Conservation (phyloP, 2,797 vertebrate genomes). For the Catharus ustulatus region DNA sequence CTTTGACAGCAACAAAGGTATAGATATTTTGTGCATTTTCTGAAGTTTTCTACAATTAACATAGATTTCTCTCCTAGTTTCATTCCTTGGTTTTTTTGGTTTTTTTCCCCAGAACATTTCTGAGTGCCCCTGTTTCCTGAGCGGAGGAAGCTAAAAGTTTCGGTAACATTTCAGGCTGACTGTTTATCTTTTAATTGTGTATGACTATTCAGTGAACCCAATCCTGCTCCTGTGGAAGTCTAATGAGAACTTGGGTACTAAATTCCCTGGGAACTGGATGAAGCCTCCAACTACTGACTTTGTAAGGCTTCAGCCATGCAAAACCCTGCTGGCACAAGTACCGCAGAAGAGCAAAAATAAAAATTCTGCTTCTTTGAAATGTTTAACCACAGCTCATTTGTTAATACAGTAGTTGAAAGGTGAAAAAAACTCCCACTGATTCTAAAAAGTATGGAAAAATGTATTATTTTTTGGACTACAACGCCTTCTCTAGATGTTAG, state of each 20-base stretch:
- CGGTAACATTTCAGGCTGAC: conserved; percentile 5
- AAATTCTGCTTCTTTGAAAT: conserved; percentile 31
- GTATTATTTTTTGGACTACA: background rate
- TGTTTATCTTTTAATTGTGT: conserved; percentile 55
- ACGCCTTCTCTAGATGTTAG: background rate
- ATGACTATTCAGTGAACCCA: conserved; percentile 55
- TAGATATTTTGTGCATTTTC: background rate
- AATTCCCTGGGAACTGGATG: conserved; percentile 53
- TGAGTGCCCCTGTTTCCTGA: background rate
- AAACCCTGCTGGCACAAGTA: conserved; percentile 59
- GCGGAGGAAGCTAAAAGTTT: conserved; percentile 24
- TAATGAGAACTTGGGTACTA: conserved; percentile 42
- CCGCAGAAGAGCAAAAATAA: conserved; percentile 13
- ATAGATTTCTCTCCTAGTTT: background rate
- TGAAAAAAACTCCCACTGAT: conserved; percentile 4
- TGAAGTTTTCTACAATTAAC: background rate
- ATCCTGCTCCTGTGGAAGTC: conserved; percentile 36
- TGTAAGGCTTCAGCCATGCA: conserved; percentile 66
- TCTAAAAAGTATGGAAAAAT: background rate
- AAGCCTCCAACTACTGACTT: conserved; percentile 32
- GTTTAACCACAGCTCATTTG: background rate
- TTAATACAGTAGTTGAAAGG: conserved; percentile 9
- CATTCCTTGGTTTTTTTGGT: background rate
- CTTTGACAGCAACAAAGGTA: background rate
- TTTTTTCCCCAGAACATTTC: background rate